phyloP scores from a whole-genome alignment of 2,888 invertebrate genomes.

The Ochropleura plecta region DNA sequence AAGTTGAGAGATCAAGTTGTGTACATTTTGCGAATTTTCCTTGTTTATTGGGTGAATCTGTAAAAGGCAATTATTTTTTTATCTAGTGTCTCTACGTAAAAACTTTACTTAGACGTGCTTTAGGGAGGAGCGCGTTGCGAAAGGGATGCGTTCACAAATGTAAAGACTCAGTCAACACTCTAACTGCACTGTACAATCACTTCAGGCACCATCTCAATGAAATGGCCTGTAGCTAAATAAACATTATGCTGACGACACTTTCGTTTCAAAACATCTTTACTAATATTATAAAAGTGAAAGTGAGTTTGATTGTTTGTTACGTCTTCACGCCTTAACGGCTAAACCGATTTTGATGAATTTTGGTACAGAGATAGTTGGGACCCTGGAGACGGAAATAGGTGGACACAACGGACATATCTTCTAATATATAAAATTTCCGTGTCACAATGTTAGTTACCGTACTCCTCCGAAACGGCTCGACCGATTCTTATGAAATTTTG shows the following conservation, averaged over 20 bases:
- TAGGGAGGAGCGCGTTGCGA: neutral
- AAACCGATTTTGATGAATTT: too few relatives aligned
- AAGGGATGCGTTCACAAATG: neutral
- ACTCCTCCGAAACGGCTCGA: too few relatives aligned
- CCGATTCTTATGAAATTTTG: too few relatives aligned
- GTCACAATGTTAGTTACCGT: too few relatives aligned
- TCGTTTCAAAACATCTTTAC: neutral
- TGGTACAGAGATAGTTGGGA: too few relatives aligned
- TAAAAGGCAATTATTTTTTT: constrained; percentile 38
- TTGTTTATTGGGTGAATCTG: constrained; percentile 68
- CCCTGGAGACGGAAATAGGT: too few relatives aligned
- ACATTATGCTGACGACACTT: neutral
- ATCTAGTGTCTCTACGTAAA: neutral
- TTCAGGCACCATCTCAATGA: neutral
- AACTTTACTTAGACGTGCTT: neutral
- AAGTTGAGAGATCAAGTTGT: constrained; percentile 51
- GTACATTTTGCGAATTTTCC: constrained; percentile 69
- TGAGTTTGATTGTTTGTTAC: too few relatives aligned
- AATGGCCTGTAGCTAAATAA: neutral
- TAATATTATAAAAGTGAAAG: too few relatives aligned
- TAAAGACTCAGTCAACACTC: neutral
- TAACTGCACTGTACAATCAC: neutral
- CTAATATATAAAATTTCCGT: too few relatives aligned
- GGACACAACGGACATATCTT: too few relatives aligned
- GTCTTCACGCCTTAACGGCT: too few relatives aligned